Conservation (phyloP, 1,140 invertebrate genomes). For the Magallana gigas region DNA sequence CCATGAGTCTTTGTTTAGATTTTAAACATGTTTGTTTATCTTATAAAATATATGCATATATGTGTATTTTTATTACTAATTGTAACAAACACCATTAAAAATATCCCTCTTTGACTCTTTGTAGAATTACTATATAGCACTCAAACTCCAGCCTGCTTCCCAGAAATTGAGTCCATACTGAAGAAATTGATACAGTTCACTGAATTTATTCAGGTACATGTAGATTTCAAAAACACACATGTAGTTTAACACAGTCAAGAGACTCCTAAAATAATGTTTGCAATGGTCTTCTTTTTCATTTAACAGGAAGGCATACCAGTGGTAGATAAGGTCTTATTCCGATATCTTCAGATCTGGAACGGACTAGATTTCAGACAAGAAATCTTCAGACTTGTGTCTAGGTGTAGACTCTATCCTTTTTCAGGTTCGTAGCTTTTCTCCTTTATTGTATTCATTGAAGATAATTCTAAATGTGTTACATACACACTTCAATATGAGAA, state of each 20-base stretch:
- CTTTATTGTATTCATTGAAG: too few relatives aligned
- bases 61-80: too few relatives aligned
- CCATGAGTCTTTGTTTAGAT: too few relatives aligned
- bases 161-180: slow-evolving; percentile 58
- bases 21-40: too few relatives aligned
- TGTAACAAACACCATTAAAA: too few relatives aligned
- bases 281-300: not conserved
- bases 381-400: slow-evolving; percentile 59
- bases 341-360: slow-evolving; percentile 62
- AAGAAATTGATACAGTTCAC: slow-evolving; percentile 55
- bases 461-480: too few relatives aligned
- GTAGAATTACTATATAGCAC: slow-evolving; percentile 57
- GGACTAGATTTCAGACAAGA: slow-evolving; percentile 59
- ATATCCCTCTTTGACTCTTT: slow-evolving; percentile 8
- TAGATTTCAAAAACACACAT: too few relatives aligned
- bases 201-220: slow-evolving; percentile 61
- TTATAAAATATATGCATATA: too few relatives aligned
- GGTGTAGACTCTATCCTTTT: slow-evolving; percentile 59
- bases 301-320: slow-evolving; percentile 67
- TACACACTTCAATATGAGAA: too few relatives aligned
- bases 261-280: too few relatives aligned
- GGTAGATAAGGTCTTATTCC: slow-evolving; percentile 57
- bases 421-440: slow-evolving; percentile 37
- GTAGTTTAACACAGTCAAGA: too few relatives aligned
- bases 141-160: slow-evolving; percentile 40